phyloP scores from a whole-genome alignment of 2,888 invertebrate genomes.

The Melanophora roralis region DNA sequence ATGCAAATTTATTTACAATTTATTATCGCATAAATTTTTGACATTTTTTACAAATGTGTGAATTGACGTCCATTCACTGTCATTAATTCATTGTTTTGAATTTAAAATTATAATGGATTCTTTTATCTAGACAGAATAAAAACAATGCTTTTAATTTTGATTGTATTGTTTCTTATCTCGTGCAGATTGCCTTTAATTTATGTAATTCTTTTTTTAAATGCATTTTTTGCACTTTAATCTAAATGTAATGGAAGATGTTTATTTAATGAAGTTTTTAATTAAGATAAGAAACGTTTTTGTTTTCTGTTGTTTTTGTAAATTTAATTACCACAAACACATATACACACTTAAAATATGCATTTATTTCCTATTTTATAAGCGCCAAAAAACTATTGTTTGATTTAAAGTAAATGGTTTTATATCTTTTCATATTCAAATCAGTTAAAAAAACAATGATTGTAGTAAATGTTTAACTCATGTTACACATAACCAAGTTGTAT shows the following conservation, averaged over 20 bases:
- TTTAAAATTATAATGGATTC: not conserved
- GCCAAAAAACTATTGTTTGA: too few relatives aligned
- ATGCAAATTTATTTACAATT: constrained; percentile 9
- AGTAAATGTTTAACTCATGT: too few relatives aligned
- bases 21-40: constrained; percentile 33
- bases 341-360: too few relatives aligned
- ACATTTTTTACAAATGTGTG: constrained; percentile 23
- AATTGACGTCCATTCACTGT: not conserved
- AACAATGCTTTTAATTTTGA: not conserved
- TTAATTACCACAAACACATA: too few relatives aligned
- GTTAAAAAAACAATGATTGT: too few relatives aligned
- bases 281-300: not conserved
- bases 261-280: not conserved
- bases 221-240: not conserved
- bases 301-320: not conserved
- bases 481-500: too few relatives aligned
- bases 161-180: not conserved
- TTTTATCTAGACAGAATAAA: constrained; percentile 4
- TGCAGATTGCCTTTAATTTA: not conserved
- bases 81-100: constrained; percentile 8
- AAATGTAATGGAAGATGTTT: too few relatives aligned
- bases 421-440: too few relatives aligned
- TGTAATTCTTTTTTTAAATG: not conserved
- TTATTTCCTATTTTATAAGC: too few relatives aligned
- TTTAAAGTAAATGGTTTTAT: too few relatives aligned